Conservation (phyloP, 2,888 invertebrate species). For the Eupithecia inturbata region DNA sequence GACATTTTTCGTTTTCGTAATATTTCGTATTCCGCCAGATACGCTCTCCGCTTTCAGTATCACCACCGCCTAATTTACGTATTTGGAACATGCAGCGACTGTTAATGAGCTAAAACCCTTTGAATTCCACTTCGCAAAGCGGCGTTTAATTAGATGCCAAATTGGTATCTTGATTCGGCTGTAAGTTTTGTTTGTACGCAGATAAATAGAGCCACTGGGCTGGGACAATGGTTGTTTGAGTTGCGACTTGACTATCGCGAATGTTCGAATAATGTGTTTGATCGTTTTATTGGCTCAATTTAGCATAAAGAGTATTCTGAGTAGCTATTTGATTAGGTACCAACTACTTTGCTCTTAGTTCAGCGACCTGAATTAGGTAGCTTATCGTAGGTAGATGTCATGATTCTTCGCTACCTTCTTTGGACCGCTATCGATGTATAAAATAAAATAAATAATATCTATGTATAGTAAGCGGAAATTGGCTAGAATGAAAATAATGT, state of each 20-base stretch:
- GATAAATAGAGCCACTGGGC: constrained; percentile 24
- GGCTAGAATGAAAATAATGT: no score
- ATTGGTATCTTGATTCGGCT: constrained; percentile 34
- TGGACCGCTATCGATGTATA: no score
- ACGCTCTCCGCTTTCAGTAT: constrained; percentile 13
- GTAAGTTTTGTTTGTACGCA: constrained; percentile 27
- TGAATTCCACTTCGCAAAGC: constrained; percentile 40
- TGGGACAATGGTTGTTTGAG: constrained; percentile 24
- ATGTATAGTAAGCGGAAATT: no score
- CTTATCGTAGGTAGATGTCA: no score
- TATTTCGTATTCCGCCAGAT: no score
- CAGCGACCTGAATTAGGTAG: no score
- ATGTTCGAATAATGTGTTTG: constrained; percentile 2
- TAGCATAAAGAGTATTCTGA: not conserved
- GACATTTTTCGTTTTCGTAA: no score
- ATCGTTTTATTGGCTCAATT: constrained; percentile 1
- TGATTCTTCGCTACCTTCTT: no score
- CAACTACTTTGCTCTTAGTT: no score
- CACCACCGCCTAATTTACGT: constrained; percentile 30
- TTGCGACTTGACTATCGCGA: constrained; percentile 19
- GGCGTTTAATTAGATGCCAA: constrained; percentile 38
- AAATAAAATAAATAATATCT: no score
- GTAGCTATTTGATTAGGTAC: not conserved
- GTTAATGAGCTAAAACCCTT: constrained; percentile 43
- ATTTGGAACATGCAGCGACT: constrained; percentile 40